These are phyloP conservation scores for human DNA, from an alignment of 2,113 vertebrate genomes.

Conservation along the genomic window GRCh38 chr11:105965001-105965500, in stretches of 20 bases:
- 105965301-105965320: slow-evolving; percentile 22
- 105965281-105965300: slow-evolving; percentile 21
- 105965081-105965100: no score
- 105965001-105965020: no score
- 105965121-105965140: slow-evolving; percentile 1
- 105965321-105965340: slow-evolving; percentile 4
- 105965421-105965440: neutral
- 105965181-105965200: neutral
- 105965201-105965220: neutral
- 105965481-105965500: neutral
- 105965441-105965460: neutral
- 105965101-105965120: neutral
- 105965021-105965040: no score
- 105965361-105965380: neutral
- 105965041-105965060: no score
- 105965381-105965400: neutral
- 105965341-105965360: neutral
- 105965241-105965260: slow-evolving; percentile 1
- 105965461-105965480: neutral
- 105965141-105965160: neutral
- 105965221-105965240: neutral
- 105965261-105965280: neutral
- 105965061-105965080: no score
- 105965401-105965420: neutral
- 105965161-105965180: neutral